Base-by-base conservation (phyloP, 2,113 vertebrate genomes). In the Neodontobutis hainanensis region DNA sequence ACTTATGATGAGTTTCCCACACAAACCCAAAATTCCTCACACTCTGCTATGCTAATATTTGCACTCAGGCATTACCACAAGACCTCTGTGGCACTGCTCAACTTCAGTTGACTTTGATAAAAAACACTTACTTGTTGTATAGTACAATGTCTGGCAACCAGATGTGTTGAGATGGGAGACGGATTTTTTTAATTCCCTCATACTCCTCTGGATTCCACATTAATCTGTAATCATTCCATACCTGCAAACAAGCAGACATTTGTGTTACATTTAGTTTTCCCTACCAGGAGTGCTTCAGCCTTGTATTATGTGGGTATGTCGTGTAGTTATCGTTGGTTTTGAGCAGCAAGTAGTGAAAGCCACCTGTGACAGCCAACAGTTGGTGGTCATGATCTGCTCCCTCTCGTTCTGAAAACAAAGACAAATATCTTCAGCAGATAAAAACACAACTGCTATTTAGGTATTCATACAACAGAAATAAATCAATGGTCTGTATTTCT, bases 301-400 rank as follows among this genome's bases (percentile, higher is more conserved):
- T 27, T 1, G 19, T 27, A 27, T 27, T 27, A 27, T 27, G 19
- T 27, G 19, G 19, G 19, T 27, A 27, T 27, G 19, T 27, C 19
- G 19, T 27, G 19, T 27, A 27, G 3, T 27, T 27, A 27, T 27
- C 19, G 19, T 1, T 27, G 19, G 19, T 27, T 27, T 27, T 27
- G 19, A 27, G 19, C 19, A 27, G 19, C 4, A 1, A 48, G 42
- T 5, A 2, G 2, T 19, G 47, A 46, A 61, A 78, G 77, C 44
- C 72, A 94, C 93, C 91, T 94, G 93, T 55, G 87, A 85, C 40
- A 93, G 90, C 93, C 93, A 94, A 59, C 92, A 93, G 73, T 94
- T 94, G 49, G 92, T 94, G 61, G 93, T 93, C 93, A 94, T 94
- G 55, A 94, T 94, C 86, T 94, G 92, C 58, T 94, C 93, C 51